These are phyloP conservation scores for Barbus barbus DNA, from an alignment of 2,113 vertebrate genomes.

Conservation along the genomic window DNA sequence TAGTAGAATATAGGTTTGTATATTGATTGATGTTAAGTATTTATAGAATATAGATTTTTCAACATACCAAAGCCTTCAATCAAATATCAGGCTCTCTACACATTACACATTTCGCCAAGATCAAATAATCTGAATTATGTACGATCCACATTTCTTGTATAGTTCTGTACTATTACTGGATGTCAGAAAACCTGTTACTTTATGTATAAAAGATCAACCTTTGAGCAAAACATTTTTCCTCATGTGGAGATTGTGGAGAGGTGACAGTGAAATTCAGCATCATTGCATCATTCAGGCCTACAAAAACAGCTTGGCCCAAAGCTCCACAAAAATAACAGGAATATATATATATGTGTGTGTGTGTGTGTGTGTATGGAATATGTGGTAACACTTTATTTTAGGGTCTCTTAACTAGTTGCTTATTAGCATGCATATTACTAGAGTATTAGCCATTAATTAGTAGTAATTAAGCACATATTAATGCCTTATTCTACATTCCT, in stretches of 20 bases:
- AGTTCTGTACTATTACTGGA: neutral
- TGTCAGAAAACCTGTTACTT: neutral
- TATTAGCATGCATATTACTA: too few species aligned
- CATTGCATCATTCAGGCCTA: neutral
- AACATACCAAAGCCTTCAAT: neutral
- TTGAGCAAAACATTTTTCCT: neutral
- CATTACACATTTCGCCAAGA: too few species aligned
- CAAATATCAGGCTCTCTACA: neutral
- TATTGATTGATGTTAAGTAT: neutral
- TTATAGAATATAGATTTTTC: neutral
- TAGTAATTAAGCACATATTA: too few species aligned
- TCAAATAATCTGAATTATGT: neutral
- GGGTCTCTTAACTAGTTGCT: too few species aligned
- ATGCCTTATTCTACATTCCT: too few species aligned
- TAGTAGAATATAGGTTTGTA: neutral
- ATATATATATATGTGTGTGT: too few species aligned
- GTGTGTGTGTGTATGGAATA: too few species aligned
- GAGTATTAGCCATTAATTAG: too few species aligned
- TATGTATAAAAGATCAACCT: neutral
- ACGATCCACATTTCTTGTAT: neutral
- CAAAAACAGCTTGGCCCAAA: neutral
- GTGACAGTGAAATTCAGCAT: constrained; percentile 8
- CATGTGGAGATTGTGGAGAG: neutral
- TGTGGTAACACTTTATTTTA: too few species aligned
- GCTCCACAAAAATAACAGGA: neutral